Evolutionary conservation across 2,113 vertebrate species (phyloP).

Genomic region (Psephotus haematonotus): DNA sequence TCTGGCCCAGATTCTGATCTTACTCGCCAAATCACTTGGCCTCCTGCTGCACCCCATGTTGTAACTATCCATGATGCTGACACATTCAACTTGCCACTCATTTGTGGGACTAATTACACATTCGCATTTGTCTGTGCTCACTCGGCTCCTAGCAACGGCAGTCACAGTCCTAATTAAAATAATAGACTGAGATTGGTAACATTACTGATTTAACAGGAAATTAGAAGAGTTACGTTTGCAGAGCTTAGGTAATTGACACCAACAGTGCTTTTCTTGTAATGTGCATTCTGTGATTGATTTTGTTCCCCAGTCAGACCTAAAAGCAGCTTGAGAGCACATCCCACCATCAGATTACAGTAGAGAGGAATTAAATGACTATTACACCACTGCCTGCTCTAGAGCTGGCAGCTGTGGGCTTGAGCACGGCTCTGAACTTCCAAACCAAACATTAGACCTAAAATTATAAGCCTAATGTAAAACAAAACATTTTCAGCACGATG

Average conservation of each 20-base stretch:
- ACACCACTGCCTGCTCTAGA: conserved; percentile 38
- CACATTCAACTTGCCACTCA: conserved; percentile 66
- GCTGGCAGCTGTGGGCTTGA: conserved; percentile 24
- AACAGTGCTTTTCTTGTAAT: conserved; percentile 72
- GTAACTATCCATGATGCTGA: conserved; percentile 50
- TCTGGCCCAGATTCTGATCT: neutral
- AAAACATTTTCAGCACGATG: neutral
- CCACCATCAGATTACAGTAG: conserved; percentile 63
- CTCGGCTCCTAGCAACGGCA: conserved; percentile 71
- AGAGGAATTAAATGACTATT: conserved; percentile 69
- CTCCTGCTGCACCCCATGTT: conserved; percentile 17
- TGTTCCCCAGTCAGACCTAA: conserved; percentile 64
- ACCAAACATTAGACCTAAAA: conserved; percentile 53
- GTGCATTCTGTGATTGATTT: conserved; percentile 73
- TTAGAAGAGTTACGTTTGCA: conserved; percentile 73
- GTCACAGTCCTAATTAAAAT: conserved; percentile 77
- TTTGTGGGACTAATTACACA: conserved; percentile 70
- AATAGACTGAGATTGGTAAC: conserved; percentile 75
- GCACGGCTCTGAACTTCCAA: conserved; percentile 9
- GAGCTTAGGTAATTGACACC: conserved; percentile 76
- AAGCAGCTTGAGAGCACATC: conserved; percentile 64
- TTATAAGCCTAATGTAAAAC: conserved; percentile 23
- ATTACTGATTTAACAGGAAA: conserved; percentile 79
- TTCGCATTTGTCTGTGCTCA: conserved; percentile 67
- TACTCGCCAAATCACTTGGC: neutral